A percentile compares a stretch with the other conserved stretches of the same genome.
These are phyloP conservation scores for Heliconius melpomene DNA, from an alignment of 1,140 invertebrate genomes.

Conservation along the genomic window DNA sequence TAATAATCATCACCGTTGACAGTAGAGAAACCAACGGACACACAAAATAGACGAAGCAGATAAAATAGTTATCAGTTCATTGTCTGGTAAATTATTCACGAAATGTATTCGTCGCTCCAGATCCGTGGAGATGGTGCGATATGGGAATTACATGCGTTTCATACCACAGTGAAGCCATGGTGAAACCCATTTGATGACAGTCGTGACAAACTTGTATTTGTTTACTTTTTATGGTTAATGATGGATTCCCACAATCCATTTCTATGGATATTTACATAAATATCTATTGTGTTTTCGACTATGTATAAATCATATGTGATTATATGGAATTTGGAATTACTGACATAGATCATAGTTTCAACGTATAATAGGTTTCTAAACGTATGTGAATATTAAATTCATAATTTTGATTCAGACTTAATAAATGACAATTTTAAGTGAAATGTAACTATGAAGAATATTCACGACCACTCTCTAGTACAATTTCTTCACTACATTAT, in stretches of 20 bases:
- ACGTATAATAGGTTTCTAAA: background rate
- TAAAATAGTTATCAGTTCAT: slow-evolving; percentile 67
- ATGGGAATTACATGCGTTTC: slow-evolving; percentile 66
- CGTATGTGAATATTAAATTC: background rate
- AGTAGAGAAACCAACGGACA: background rate
- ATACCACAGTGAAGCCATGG: slow-evolving; percentile 54
- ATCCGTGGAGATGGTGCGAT: slow-evolving; percentile 68
- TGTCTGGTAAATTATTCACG: slow-evolving; percentile 77
- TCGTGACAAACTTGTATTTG: slow-evolving; percentile 62
- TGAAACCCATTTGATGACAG: slow-evolving; percentile 66
- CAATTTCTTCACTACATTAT: slow-evolving; percentile 6
- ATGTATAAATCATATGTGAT: slow-evolving; percentile 1
- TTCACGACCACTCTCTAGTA: background rate
- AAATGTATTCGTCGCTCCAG: slow-evolving; percentile 69
- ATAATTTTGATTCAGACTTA: too few species aligned
- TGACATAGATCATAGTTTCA: background rate
- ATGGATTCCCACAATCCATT: slow-evolving; percentile 34
- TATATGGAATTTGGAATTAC: background rate
- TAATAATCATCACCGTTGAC: background rate
- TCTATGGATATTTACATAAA: slow-evolving; percentile 24
- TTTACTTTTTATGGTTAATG: slow-evolving; percentile 48
- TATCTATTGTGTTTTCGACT: slow-evolving; percentile 15
- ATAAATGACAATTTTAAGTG: too few species aligned
- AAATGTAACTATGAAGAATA: background rate
- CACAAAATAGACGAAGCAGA: slow-evolving; percentile 20